Evolutionary conservation across 2,113 vertebrate species (phyloP), one percentile per base, ranked within the genome.

Genomic region (Nematolebias whitei): DNA sequence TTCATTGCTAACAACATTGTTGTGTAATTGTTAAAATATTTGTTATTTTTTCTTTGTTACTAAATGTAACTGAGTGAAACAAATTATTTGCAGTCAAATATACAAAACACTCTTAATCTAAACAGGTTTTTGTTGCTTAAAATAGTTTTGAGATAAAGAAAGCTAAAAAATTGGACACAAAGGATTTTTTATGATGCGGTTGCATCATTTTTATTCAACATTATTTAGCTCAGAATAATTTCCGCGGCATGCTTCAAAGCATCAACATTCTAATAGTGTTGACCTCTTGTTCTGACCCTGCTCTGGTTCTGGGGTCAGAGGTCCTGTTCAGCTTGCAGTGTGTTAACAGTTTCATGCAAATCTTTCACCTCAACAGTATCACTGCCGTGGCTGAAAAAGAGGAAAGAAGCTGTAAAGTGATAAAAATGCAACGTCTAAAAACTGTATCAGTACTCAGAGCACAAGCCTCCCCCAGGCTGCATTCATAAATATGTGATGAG

Each of bases 401-500:
- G 29, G 49, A 51, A 62, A 51, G 63, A 19, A 24, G 49, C 29
- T 59, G 67, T 53, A 35, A 74, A 76, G 7, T 18, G 38, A 68
- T 68, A 49, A 67, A 78, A 73, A 71, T 44, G 53, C 19, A 41
- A 63, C 63, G 41, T 72, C 63, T 75, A 52, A 79, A 57, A 50
- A 39, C 52, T 57, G 56, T 45, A 83, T 85, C 74, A 63, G 80
- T 60, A 85, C 76, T 83, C 83, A 22, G 66, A 64, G 60, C 51
- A 22, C 1, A 13, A 47, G 51, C 67, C 72, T 78, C 75, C 70
- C 83, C 49, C 35, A 49, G 76, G 80, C 73, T 45, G 19, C 68
- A 23, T 68, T 76, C 81, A 85, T 85, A 80, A 87, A 87, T 84
- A 78, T 78, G 70, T 82, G 73, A 85, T 80, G 76, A 76, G 78